Conservation (phyloP, 2,888 invertebrate species). For the Myopa testacea region DNA sequence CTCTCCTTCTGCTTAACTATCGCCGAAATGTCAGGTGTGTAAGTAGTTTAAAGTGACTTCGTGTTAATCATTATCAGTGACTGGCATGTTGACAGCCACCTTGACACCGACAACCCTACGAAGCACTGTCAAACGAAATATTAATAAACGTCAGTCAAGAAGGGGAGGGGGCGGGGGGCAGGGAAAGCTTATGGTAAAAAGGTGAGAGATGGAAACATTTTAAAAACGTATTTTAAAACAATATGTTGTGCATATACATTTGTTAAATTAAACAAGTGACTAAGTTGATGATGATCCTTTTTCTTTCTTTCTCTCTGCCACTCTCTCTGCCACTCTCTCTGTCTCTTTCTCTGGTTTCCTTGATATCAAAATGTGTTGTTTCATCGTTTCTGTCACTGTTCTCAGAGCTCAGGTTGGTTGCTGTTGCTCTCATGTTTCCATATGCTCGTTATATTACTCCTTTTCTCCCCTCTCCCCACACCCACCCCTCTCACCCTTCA, state of each 20-base stretch:
- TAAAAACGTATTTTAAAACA: neutral
- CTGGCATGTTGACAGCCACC: slow-evolving; percentile 63
- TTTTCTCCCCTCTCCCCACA: neutral
- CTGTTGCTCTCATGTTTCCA: neutral
- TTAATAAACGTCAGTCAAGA: too few relatives aligned
- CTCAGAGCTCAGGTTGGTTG: neutral
- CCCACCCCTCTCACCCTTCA: neutral
- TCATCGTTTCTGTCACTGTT: neutral
- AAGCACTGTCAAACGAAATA: neutral
- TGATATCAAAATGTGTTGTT: neutral
- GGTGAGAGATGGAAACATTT: neutral
- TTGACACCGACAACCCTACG: slow-evolving; percentile 60
- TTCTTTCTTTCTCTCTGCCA: too few relatives aligned
- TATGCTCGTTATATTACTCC: too few relatives aligned
- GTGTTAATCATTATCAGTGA: slow-evolving; percentile 62
- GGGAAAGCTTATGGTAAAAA: too few relatives aligned
- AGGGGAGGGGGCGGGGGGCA: too few relatives aligned
- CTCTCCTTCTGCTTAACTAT: too few relatives aligned
- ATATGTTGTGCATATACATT: too few relatives aligned
- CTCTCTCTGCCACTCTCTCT: neutral
- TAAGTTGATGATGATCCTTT: too few relatives aligned
- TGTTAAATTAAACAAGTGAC: too few relatives aligned
- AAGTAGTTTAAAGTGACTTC: slow-evolving; percentile 21
- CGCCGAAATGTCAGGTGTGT: neutral
- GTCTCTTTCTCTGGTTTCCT: neutral